Base-by-base conservation (phyloP, 2,797 vertebrate species). In the Knipowitschia caucasica region DNA sequence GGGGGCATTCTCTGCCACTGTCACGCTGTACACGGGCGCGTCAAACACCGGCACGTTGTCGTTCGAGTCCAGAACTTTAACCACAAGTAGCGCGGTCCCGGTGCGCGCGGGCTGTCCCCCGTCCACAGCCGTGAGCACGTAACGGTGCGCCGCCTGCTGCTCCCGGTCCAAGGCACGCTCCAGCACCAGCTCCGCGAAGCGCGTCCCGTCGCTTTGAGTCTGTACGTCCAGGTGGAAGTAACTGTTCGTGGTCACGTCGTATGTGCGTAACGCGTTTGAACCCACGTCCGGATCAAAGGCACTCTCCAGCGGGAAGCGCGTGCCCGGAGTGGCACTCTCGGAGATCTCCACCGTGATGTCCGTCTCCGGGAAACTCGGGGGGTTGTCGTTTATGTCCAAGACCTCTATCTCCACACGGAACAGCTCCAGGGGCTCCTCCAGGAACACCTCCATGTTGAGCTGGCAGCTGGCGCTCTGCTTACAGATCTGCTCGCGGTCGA, bases 281-380 rank as follows among this genome's bases (percentile, higher is more conserved):
- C 96, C 96, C 69, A 96, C 95, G 85, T 99, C 96, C 60, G 94
- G 94, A 74, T 99, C 96, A 82, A 94, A 95, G 1, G 96, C 96
- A 87, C 95, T 96, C 87, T 98, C 96, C 84, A 98, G 77, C 0
- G 95, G 95, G 79, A 99, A 94, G 53, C 96, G 95, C 59, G 95
- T 98, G 10, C 95, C 95, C 2, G 94, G 93, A 7, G 92, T 92
- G 47, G 95, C 96, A 81, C 95, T 99, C 78, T 99, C 96, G 0
- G 95, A 97, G 81, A 98, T 99, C 85, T 99, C 96, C 82, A 99
- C 94, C 0, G 92, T 96, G 63, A 98, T 90, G 83, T 98, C 95
- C 1, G 93, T 91, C 84, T 98, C 95, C 4, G 94, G 94, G 75
- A 98, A 99, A 75, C 88, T 86, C 24, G 96, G 96, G 0, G 96